Evolutionary conservation across 2,113 vertebrate genomes (phyloP), one percentile per base, ranked within the genome.

Genomic region (Brachyistius frenatus): DNA sequence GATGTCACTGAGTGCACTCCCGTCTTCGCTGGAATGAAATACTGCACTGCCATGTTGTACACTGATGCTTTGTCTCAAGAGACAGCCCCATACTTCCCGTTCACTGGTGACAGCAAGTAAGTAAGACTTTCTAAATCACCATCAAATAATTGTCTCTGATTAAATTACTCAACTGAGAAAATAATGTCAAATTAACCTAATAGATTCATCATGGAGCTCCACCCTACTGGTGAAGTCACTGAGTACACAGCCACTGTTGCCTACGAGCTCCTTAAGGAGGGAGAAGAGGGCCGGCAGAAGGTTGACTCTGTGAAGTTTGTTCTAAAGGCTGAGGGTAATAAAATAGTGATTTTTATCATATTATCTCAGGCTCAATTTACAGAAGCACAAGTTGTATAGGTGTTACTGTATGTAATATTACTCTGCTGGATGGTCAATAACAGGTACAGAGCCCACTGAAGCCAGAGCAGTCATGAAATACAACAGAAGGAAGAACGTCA

Each of bases 31-130:
- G 97, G 97, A 57, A 90, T 98, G 72, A 93, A 94, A 65, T 93
- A 93, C 60, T 99, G 98, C 83, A 94, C 78, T 10, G 88, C 70
- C 0, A 58, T 95, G 5, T 71, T 91, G 49, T 97, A 97, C 74
- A 89, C 86, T 36, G 94, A 96, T 13, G 93, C 95, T 73, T 95
- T 85, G 80, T 88, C 77, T 66, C 91, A 86, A n/a, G 93, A 95
- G 13, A 88, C 90, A 1, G 70, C 95, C 16, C 95, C 96, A 4
- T 96, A 96, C 89, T 96, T 94, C 80, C 96, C 96, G 5, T 91
- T 98, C 76, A 95, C 93, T 0, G 96, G 96, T 73, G 94, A 97
- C 87, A 96, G 94, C 85, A 96, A 93, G 98, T 98, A 41, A 93
- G 92, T 37, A 60, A 66, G 6, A 58, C 10, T 31, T 54, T 64